Percentiles rank a stretch among this genome's conserved stretches.
These are phyloP conservation scores for Lacerta viridis DNA, from an alignment of 2,797 vertebrate species.

Conservation along the genomic window DNA sequence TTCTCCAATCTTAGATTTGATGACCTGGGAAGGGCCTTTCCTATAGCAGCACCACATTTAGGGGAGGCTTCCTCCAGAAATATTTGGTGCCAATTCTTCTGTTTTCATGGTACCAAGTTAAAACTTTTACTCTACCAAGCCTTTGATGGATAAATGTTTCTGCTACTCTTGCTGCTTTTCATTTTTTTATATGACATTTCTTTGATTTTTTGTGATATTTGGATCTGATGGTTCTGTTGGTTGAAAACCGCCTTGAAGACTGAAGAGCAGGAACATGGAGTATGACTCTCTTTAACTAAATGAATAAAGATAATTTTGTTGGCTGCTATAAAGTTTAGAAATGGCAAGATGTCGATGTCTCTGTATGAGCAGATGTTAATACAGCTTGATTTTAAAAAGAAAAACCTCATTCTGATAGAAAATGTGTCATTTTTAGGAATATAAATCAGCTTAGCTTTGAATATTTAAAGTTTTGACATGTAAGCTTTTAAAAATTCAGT, in stretches of 20 bases:
- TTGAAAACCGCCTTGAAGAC: background rate
- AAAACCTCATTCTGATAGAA: background rate
- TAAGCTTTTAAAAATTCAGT: background rate
- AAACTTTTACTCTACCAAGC: background rate
- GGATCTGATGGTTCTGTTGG: background rate
- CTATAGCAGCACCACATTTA: background rate
- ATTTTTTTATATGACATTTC: background rate
- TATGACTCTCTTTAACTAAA: background rate
- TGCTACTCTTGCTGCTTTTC: background rate
- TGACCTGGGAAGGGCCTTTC: background rate
- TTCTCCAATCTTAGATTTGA: background rate
- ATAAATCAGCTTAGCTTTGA: background rate
- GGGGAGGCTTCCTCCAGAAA: background rate
- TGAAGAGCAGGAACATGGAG: background rate
- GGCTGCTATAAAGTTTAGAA: background rate
- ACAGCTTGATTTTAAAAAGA: background rate
- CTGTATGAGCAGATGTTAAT: background rate
- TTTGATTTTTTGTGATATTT: background rate
- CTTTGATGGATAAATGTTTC: background rate
- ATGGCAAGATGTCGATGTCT: background rate
- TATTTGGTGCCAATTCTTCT: background rate
- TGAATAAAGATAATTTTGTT: background rate
- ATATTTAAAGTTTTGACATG: background rate
- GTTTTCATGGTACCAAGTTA: too few species aligned
- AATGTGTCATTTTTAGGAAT: background rate